phyloP scores from a whole-genome alignment of 1,140 invertebrate genomes.

The Bombus difficillimus region DNA sequence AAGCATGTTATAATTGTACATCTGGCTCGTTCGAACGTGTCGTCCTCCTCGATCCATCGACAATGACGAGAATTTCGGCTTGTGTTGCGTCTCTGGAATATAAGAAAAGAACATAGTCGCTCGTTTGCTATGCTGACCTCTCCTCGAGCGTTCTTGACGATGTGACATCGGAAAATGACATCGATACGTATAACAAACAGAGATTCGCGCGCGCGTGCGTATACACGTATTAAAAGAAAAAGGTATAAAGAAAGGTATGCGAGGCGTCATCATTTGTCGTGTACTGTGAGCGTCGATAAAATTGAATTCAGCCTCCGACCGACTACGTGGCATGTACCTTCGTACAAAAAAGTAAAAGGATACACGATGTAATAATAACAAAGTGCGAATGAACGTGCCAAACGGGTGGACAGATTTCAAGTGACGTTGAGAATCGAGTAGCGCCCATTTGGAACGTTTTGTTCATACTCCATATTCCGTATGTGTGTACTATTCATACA shows the following conservation, averaged over 20 bases:
- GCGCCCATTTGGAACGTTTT: constrained; percentile 5
- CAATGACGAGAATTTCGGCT: constrained; percentile 49
- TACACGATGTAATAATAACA: constrained; percentile 15
- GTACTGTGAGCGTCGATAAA: constrained; percentile 46
- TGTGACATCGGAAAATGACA: constrained; percentile 30
- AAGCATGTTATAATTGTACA: neutral
- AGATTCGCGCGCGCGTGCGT: neutral
- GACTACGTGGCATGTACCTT: constrained; percentile 38
- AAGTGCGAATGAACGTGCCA: neutral
- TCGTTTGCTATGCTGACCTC: constrained; percentile 47
- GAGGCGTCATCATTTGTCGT: constrained; percentile 43
- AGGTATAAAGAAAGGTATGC: neutral
- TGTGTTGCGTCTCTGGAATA: constrained; percentile 20
- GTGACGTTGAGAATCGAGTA: neutral
- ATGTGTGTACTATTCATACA: constrained; percentile 5
- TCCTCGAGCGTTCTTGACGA: constrained; percentile 61
- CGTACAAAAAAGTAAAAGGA: constrained; percentile 16
- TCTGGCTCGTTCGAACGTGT: constrained; percentile 19
- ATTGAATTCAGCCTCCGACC: constrained; percentile 16
- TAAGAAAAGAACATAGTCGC: constrained; percentile 15
- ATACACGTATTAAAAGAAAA: constrained; percentile 11
- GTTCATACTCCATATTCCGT: constrained; percentile 9
- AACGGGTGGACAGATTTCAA: neutral
- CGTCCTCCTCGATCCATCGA: constrained; percentile 49
- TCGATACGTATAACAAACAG: constrained; percentile 31